Evolutionary conservation across 2,797 vertebrate genomes (phyloP).

Genomic region (Clarias fuscus): DNA sequence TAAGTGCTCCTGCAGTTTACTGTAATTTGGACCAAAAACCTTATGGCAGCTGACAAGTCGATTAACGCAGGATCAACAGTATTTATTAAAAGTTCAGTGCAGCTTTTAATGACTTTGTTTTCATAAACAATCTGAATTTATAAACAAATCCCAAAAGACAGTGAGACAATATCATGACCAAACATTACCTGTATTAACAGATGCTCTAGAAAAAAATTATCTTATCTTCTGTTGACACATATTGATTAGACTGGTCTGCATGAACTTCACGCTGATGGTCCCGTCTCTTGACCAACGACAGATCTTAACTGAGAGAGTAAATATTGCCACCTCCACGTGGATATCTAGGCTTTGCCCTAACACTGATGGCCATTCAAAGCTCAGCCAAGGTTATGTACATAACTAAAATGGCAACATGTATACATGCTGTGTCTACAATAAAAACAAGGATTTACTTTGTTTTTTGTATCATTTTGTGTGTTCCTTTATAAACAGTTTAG

Average conservation of each 20-base stretch:
- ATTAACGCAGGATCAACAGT: not conserved
- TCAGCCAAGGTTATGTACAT: conserved; percentile 11
- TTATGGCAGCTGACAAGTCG: not conserved
- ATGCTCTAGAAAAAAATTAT: conserved; percentile 52
- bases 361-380: conserved; percentile 6
- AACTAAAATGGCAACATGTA: not conserved
- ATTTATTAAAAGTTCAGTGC: not conserved
- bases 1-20: not conserved
- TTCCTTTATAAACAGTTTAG: not conserved
- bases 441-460: not conserved
- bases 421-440: conserved; percentile 3
- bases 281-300: not conserved
- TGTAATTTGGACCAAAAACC: not conserved
- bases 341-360: conserved; percentile 15
- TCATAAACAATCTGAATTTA: not conserved
- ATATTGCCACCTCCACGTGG: conserved; percentile 36
- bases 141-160: not conserved
- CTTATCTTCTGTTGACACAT: conserved; percentile 68
- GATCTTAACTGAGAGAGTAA: conserved; percentile 44
- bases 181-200: conserved; percentile 8
- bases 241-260: conserved; percentile 57
- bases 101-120: not conserved
- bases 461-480: not conserved
- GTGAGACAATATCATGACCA: conserved; percentile 21
- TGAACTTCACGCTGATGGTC: conserved; percentile 57